Base-by-base conservation (phyloP, 2,888 invertebrate species). In the Muscina levida region DNA sequence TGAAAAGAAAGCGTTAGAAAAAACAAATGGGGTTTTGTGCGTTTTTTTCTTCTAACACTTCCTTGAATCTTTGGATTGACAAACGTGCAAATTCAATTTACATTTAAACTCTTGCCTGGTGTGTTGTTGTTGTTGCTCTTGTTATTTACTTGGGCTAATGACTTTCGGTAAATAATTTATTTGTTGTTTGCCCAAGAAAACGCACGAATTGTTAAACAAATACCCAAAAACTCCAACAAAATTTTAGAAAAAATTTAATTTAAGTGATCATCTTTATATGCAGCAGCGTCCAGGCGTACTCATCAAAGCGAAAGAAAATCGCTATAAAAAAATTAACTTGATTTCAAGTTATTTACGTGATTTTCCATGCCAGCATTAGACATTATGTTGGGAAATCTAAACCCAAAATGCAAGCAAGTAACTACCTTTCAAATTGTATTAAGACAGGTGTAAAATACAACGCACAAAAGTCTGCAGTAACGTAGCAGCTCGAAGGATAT, bases 291-390 rank as follows among this genome's bases (percentile, higher is more conserved):
- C 53, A 5, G 31, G 44, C 11, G 19, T 13, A 19, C 8, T 24
- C 53, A 53, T 53, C 53, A 53, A 53, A 53, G 53, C 24, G 19
- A 51, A 31, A 56, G 42, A 11, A 26, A 66, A 66, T 11, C 17
- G 42, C 0, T 5, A 46, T 51, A 67, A 42, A 37, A 59, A 76
- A 76, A 77, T 65, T 39, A 72, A 80, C 72, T 80, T 67, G 42
- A 72, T 75, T 79, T 79, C 26, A 76, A 70, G 65, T 80, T 76
- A 73, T 70, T 76, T 73, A 77, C 80, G 66, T 73, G 76, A 80
- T 80, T 77, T 76, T 70, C 51, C 19, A 19, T 22, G 22, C 51
- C 19, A 10, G 44, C n/a, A 44, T 44, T 44, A 44, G 2, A 10
- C 44, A 13, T 44, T 44, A 37, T 44, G n/a, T 44, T 5, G 31